Evolutionary conservation across 2,113 vertebrate genomes (phyloP), one percentile per base, ranked within the genome.

Genomic region (Tetrao urogallus): DNA sequence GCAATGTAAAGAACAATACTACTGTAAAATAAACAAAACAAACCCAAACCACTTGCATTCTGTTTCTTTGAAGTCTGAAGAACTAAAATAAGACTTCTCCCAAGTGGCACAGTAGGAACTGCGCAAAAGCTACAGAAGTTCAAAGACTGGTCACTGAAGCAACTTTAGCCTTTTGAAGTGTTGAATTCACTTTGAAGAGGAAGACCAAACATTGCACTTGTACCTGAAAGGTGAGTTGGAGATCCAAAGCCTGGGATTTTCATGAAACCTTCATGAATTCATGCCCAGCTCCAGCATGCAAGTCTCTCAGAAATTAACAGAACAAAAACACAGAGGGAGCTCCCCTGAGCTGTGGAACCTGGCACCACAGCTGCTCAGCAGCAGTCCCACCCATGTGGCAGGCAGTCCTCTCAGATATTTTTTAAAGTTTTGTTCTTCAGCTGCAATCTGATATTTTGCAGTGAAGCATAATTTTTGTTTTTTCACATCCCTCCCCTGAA

Each of bases 401-500:
- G 17, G 38, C 27, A 72, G 25, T 19, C 7, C 22, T 56, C 30
- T 25, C 13, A 78, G 73, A 48, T 86, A 88, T 89, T 94, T 93
- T 88, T 66, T 34, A 73, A 86, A 81, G 54, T 64, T 60, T 88
- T 36, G 69, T 71, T 89, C 45, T 61, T 95, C n/a, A 79, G 57
- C 58, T 82, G 58, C 48, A 83, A 90, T 80, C 16, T 95, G 90
- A 72, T 80, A 89, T 82, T 92, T 85, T 76, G 58, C 70, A 85
- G 78, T 50, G 40, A 89, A 82, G 78, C 82, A 18, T 48, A 90
- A 87, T 90, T 94, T 82, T 75, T 50, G 40, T 92, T 88, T 92
- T 89, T 87, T 72, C 78, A 69, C 58, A 40, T 92, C 87, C 61
- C 56, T 80, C 13, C 78, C 87, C 86, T 92, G 74, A 91, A 78